These are phyloP conservation scores for Cyanoliseus patagonus DNA, from an alignment of 2,113 vertebrate genomes.

Conservation along the genomic window DNA sequence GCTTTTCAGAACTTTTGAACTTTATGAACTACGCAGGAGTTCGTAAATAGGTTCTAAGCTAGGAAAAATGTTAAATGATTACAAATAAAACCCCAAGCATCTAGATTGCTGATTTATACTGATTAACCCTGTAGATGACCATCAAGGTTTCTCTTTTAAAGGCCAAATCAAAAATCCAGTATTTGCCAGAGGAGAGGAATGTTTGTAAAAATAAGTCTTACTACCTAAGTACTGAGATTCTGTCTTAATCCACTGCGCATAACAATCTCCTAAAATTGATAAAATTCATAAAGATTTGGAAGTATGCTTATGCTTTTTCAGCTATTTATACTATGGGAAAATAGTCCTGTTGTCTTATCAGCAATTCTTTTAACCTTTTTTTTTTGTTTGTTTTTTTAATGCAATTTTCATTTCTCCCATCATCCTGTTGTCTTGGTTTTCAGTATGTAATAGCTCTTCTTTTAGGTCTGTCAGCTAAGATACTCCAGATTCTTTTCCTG, in stretches of 20 bases:
- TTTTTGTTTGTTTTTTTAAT: background rate
- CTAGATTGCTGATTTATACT: background rate
- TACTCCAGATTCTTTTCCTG: background rate
- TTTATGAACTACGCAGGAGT: background rate
- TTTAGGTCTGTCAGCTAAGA: background rate
- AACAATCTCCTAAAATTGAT: background rate
- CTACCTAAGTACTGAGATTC: background rate
- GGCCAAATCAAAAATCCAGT: background rate
- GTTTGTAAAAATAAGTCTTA: background rate
- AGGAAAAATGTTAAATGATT: background rate
- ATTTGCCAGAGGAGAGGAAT: background rate
- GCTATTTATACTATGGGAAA: background rate
- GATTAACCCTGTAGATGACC: background rate
- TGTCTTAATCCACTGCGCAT: background rate
- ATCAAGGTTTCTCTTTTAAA: background rate
- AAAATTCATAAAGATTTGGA: background rate
- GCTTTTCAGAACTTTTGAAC: background rate
- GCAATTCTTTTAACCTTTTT: background rate
- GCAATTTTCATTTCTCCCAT: background rate
- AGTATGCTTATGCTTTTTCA: background rate
- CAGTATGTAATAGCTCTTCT: background rate
- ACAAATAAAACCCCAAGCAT: background rate
- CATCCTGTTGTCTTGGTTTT: background rate
- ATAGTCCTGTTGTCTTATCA: background rate
- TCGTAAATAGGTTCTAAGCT: background rate